A percentile compares a stretch with the other conserved stretches of the same genome.
Evolutionary conservation across 2,888 invertebrate species (phyloP).

Genomic region (Drosophila recens): DNA sequence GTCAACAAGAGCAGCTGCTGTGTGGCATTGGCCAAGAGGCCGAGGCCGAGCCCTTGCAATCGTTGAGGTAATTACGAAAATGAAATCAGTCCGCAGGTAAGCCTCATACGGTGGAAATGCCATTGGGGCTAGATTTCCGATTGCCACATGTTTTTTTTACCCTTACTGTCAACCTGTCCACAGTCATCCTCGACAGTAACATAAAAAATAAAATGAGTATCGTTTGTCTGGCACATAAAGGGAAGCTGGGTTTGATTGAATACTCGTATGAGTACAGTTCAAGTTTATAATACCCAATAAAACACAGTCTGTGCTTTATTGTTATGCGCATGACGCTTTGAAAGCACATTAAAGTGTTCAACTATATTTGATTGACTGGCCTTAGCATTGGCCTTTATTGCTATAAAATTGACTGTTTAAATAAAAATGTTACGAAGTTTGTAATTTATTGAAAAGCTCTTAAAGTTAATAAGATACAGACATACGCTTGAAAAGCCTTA

Average conservation of each 20-base stretch:
- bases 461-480: too few relatives aligned
- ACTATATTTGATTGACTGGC: background rate
- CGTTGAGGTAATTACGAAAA: slow-evolving; percentile 70
- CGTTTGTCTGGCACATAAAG: slow-evolving; percentile 20
- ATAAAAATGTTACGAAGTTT: background rate
- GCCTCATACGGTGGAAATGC: slow-evolving; percentile 30
- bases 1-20: slow-evolving; percentile 8
- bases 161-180: background rate
- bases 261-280: background rate
- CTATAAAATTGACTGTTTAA: background rate
- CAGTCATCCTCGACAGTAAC: background rate
- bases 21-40: slow-evolving; percentile 7
- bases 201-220: slow-evolving; percentile 2
- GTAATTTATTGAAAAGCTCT: too few relatives aligned
- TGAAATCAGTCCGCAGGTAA: slow-evolving; percentile 63
- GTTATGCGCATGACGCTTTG: background rate
- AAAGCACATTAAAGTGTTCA: background rate
- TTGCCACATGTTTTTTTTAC: slow-evolving; percentile 12
- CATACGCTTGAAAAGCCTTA: too few relatives aligned
- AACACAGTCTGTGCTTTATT: slow-evolving; percentile 1
- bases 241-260: slow-evolving; percentile 22
- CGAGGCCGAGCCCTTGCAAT: slow-evolving; percentile 1
- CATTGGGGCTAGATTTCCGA: slow-evolving; percentile 31
- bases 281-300: slow-evolving; percentile 1
- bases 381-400: background rate